Base-by-base conservation (phyloP, 1,140 invertebrate genomes). In the Stegodyphus mimosarum region DNA sequence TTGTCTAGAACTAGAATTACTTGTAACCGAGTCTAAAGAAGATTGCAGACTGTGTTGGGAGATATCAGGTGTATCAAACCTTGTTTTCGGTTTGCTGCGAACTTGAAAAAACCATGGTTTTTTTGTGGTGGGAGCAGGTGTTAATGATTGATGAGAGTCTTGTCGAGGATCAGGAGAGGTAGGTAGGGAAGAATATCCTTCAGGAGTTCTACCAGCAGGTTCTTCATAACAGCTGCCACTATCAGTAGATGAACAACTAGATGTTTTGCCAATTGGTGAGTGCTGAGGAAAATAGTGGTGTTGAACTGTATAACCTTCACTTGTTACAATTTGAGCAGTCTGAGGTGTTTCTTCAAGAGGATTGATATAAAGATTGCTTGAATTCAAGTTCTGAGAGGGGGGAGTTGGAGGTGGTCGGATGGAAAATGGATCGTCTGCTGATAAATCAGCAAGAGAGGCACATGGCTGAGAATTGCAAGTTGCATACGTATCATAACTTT, bases 401-500 rank as follows among this genome's bases (percentile, higher is more conserved):
- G 79, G 79, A 5, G 81, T 84, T 13, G 81, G 81, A n/a, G 55
- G 80, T 6, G 74, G 87, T 86, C 86, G 87, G 75, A 53, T 86
- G 77, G 70, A 80, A 49, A 86, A 77, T 48, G 67, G 73, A 55
- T 88, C 87, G 64, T 90, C 87, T 17, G 66, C 76, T 33, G 78
- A 75, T 48, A 88, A 73, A 85, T 90, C 81, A 87, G 89, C 92
- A 89, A 93, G 92, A 2, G 95, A 97, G 90, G 95, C 93, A 91
- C 95, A 97, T 88, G 96, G 96, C 92, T 98, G 96, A 87, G 97
- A 98, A 92, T 96, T 95, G 92, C 97, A 99, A 91, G 96, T 97
- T 90, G 96, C 96, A 91, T 96, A 99, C 79, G 97, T 98, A 91
- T 98, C 97, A 51, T 95, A 95, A 88, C 95, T 96, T 79, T 95